A percentile compares a stretch with the other conserved stretches of the same genome.
Conservation (phyloP, 2,113 vertebrate genomes). For the Prinia subflava region DNA sequence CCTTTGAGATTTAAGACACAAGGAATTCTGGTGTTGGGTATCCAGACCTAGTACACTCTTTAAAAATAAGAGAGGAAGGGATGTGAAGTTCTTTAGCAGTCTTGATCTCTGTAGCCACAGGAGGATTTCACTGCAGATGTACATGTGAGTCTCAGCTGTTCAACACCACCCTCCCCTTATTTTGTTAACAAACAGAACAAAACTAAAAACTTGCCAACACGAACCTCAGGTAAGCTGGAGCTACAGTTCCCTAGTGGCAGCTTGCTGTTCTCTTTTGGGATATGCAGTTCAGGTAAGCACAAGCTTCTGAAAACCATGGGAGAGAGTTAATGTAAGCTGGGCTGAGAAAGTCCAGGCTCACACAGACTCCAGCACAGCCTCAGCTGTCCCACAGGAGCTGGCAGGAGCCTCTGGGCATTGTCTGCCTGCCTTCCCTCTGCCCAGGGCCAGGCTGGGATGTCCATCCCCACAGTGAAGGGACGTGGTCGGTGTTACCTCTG, state of each 20-base stretch:
- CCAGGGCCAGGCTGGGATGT: neutral
- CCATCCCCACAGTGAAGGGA: neutral
- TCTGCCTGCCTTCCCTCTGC: neutral
- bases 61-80: neutral
- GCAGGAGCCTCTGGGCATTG: neutral
- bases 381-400: neutral
- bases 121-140: neutral
- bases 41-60: neutral
- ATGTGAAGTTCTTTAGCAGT: neutral
- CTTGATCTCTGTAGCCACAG: neutral
- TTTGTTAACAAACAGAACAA: neutral
- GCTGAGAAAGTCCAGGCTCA: neutral
- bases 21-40: fast-evolving
- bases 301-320: neutral
- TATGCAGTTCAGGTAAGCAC: neutral
- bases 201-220: neutral
- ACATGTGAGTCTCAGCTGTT: neutral
- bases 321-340: neutral
- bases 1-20: neutral
- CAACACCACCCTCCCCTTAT: neutral
- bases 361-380: neutral
- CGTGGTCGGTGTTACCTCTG: neutral
- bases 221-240: neutral
- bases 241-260: neutral
- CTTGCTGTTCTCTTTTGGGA: neutral